phyloP scores from a whole-genome alignment of 2,888 invertebrate species.

The Pemphredon lugubris region DNA sequence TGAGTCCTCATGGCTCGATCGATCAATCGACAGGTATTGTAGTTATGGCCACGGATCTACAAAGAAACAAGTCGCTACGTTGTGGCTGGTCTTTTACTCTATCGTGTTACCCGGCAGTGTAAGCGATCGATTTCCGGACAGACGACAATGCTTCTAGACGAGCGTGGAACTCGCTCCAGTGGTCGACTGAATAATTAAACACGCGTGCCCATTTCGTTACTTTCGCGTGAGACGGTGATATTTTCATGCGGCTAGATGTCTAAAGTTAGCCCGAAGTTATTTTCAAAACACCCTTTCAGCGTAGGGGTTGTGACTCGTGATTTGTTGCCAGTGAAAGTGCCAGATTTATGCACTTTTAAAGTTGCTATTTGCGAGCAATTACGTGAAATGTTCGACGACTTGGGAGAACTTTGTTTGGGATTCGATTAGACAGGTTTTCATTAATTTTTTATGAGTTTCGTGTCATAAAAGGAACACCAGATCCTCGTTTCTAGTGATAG shows the following conservation, averaged over 20 bases:
- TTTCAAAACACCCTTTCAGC: not conserved
- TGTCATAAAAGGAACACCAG: no score
- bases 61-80: conserved; percentile 64
- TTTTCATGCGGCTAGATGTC: not conserved
- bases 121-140: conserved; percentile 40
- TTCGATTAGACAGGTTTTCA: no score
- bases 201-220: not conserved
- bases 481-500: no score
- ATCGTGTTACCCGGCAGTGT: no score
- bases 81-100: not conserved
- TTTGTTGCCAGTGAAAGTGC: no score
- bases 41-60: conserved; percentile 76
- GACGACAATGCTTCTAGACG: conserved; percentile 26
- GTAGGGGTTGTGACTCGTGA: not conserved
- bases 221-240: not conserved
- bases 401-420: no score
- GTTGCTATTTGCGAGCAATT: no score
- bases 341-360: no score
- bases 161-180: conserved; percentile 10
- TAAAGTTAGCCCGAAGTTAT: not conserved
- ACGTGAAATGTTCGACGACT: no score
- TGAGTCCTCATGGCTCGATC: conserved; percentile 67
- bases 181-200: conserved; percentile 24
- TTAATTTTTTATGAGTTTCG: no score
- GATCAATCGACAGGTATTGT: conserved; percentile 67